phyloP scores from a whole-genome alignment of 2,888 invertebrate genomes.

The Lepidonotus clava region DNA sequence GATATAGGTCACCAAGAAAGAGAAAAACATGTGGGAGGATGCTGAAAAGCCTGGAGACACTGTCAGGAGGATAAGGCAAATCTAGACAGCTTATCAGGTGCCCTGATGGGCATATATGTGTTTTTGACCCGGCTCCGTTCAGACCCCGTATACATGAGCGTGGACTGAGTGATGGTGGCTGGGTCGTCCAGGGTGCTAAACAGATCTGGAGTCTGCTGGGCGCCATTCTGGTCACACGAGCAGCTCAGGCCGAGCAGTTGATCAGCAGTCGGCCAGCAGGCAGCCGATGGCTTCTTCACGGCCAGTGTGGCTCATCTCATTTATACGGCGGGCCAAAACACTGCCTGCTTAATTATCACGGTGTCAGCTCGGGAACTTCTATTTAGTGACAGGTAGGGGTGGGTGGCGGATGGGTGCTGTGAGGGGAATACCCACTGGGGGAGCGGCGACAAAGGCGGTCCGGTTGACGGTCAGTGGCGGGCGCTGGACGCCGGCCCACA shows the following conservation, averaged over 20 bases:
- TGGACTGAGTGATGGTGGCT: neutral
- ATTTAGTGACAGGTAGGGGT: slow-evolving; percentile 6
- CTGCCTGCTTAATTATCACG: slow-evolving; percentile 13
- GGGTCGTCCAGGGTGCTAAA: neutral
- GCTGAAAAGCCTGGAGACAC: no score
- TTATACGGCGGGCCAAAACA: neutral
- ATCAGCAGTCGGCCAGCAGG: slow-evolving; percentile 2
- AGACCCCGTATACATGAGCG: neutral
- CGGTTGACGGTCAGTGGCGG: neutral
- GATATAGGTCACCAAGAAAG: no score
- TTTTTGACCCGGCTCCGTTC: neutral
- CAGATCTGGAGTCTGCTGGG: neutral
- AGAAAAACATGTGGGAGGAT: no score
- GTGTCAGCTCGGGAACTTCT: slow-evolving; percentile 3
- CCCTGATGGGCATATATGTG: no score
- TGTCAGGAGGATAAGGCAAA: no score
- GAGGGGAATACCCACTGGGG: neutral
- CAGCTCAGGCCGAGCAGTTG: neutral
- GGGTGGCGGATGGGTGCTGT: neutral
- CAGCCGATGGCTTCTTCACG: neutral
- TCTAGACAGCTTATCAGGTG: no score
- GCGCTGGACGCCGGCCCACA: neutral
- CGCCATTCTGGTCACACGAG: slow-evolving; percentile 34
- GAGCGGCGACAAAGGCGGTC: neutral
- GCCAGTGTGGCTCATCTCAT: neutral